Evolutionary conservation across 1,140 invertebrate species (phyloP).

Genomic region (Brachionus asplanchnoidis): DNA sequence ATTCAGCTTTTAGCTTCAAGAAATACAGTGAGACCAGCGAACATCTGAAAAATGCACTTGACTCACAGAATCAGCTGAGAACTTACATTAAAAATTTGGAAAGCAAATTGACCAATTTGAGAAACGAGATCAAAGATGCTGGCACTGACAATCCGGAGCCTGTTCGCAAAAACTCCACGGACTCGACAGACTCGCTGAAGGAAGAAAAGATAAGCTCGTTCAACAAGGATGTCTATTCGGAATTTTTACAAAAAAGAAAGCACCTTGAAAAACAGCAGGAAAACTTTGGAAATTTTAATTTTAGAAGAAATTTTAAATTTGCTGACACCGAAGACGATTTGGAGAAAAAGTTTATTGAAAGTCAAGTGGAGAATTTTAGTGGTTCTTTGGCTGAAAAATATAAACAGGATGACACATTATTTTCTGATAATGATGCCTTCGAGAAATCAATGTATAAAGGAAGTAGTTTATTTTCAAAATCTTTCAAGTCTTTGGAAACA

Average conservation of each 20-base stretch:
- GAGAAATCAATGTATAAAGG: conserved; percentile 21
- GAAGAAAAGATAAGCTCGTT: not conserved
- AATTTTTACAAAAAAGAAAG: conserved; percentile 23
- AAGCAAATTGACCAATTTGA: not conserved
- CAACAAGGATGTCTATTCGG: not conserved
- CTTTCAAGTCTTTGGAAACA: not conserved
- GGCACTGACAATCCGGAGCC: not conserved
- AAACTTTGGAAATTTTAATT: not conserved
- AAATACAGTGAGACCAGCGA: conserved; percentile 14
- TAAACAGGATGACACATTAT: not conserved
- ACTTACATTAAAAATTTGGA: conserved; percentile 19
- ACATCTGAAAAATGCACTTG: not conserved
- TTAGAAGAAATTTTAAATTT: not conserved
- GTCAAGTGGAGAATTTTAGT: not conserved
- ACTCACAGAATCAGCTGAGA: conserved; percentile 25
- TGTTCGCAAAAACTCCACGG: not conserved
- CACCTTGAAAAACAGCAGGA: conserved; percentile 1
- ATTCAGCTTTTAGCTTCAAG: not conserved
- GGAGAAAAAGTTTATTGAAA: conserved; percentile 22
- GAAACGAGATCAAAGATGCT: conserved; percentile 23
- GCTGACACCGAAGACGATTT: not conserved
- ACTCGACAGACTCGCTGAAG: not conserved
- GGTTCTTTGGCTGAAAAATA: not conserved
- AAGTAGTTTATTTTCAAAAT: not conserved
- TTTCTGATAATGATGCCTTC: not conserved